phyloP scores from a whole-genome alignment of 2,888 invertebrate species.

The Catocala sponsa region DNA sequence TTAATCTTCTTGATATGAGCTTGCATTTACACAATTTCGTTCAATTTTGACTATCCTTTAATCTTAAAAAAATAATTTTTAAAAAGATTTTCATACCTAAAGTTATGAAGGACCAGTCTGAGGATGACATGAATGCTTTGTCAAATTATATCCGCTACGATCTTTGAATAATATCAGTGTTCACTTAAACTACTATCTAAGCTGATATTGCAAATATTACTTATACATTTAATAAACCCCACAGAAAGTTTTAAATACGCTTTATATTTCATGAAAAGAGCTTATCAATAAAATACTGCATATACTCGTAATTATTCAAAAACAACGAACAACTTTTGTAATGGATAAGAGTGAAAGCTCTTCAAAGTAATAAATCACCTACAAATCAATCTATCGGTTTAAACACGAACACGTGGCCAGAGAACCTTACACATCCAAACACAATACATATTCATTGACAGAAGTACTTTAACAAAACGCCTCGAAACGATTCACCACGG shows the following conservation, averaged over 20 bases:
- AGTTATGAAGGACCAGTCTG: no score
- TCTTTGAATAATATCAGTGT: no score
- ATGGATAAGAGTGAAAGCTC: conserved; percentile 36
- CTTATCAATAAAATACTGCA: neutral
- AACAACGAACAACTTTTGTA: conserved; percentile 18
- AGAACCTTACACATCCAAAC: conserved; percentile 37
- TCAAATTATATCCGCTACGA: no score
- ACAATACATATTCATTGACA: conserved; percentile 67
- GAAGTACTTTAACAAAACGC: conserved; percentile 72
- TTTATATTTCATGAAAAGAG: no score
- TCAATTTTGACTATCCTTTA: no score
- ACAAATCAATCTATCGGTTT: conserved; percentile 43
- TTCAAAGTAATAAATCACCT: conserved; percentile 43
- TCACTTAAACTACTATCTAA: no score
- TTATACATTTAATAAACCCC: neutral
- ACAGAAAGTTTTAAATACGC: neutral
- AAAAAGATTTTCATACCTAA: no score
- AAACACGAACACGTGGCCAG: conserved; percentile 44
- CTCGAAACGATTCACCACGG: conserved; percentile 70
- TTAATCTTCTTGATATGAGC: no score
- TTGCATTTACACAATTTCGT: no score
- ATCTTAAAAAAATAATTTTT: no score
- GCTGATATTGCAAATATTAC: no score
- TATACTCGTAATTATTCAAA: neutral
- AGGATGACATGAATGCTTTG: no score